A percentile compares a stretch with the other conserved stretches of the same genome.
phyloP scores from a whole-genome alignment of 1,140 invertebrate species.

The Centruroides sculpturatus region DNA sequence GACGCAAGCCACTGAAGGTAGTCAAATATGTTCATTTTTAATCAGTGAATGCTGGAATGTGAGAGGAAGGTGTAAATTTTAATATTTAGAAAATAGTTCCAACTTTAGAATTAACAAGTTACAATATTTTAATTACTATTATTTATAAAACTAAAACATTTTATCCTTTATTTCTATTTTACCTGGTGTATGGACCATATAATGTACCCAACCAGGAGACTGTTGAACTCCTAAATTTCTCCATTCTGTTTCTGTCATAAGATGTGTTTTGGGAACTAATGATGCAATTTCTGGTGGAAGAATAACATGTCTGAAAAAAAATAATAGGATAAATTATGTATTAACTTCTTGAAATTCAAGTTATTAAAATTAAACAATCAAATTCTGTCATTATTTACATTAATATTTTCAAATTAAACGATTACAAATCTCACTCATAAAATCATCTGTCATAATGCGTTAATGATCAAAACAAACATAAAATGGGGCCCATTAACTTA shows the following conservation, averaged over 20 bases:
- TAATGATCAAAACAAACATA: too few species aligned
- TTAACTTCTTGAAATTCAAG: not conserved
- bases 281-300: slow-evolving; percentile 78
- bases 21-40: too few species aligned
- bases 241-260: slow-evolving; percentile 88
- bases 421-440: not conserved
- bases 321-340: not conserved
- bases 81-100: too few species aligned
- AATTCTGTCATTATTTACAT: not conserved
- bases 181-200: slow-evolving; percentile 73
- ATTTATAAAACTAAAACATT: too few species aligned
- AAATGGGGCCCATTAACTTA: too few species aligned
- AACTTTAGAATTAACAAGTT: too few species aligned
- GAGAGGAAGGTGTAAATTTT: too few species aligned
- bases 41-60: too few species aligned
- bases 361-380: not conserved
- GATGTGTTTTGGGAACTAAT: slow-evolving; percentile 70
- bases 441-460: too few species aligned
- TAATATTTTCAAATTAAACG: not conserved
- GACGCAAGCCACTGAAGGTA: too few species aligned
- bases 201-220: slow-evolving; percentile 86
- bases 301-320: slow-evolving; percentile 62
- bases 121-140: too few species aligned
- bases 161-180: too few species aligned
- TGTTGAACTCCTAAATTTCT: slow-evolving; percentile 81